A percentile compares a stretch with the other conserved stretches of the same genome.
These are phyloP conservation scores for Falco berigora DNA, from an alignment of 2,797 vertebrate genomes.

Conservation along the genomic window DNA sequence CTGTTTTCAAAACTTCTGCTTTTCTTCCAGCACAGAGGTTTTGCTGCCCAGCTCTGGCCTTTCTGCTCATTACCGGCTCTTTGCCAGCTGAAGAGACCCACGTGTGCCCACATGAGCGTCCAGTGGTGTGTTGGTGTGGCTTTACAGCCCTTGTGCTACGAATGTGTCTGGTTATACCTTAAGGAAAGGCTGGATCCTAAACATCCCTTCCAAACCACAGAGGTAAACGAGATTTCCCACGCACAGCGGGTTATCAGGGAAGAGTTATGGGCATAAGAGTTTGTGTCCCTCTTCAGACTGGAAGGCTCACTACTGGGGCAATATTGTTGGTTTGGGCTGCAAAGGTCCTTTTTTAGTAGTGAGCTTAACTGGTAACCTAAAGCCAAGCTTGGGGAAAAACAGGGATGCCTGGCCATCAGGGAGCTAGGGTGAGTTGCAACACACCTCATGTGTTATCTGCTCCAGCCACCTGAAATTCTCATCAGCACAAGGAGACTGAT, in stretches of 20 bases:
- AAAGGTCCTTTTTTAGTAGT: not conserved
- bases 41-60: not conserved
- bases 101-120: not conserved
- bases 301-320: not conserved
- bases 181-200: not conserved
- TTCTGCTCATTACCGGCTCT: not conserved
- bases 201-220: not conserved
- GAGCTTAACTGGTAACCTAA: not conserved
- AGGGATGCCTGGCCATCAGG: not conserved
- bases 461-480: not conserved
- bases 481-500: not conserved
- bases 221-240: not conserved
- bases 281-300: not conserved
- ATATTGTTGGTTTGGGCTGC: not conserved
- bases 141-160: not conserved
- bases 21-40: not conserved
- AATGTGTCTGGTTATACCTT: not conserved
- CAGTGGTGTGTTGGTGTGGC: fast-evolving
- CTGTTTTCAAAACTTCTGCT: not conserved
- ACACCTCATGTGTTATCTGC: not conserved
- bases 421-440: not conserved
- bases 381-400: not conserved
- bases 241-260: not conserved
- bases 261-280: not conserved
- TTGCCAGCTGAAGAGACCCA: not conserved